A percentile compares a stretch with the other conserved stretches of the same genome.
Evolutionary conservation across 2,888 invertebrate genomes (phyloP).

Genomic region (Lymantria monacha): DNA sequence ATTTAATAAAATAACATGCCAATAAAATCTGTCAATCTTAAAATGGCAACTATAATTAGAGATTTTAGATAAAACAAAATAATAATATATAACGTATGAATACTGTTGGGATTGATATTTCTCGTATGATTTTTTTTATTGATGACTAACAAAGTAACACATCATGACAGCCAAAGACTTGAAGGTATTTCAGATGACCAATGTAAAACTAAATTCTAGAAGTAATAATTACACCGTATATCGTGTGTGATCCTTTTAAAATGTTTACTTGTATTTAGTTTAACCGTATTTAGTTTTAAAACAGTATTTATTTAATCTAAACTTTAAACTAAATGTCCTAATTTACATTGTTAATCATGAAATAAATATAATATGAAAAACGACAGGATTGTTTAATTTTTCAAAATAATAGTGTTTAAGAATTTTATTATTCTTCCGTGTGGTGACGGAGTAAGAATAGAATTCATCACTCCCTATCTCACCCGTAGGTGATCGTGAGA

Average conservation of each 20-base stretch:
- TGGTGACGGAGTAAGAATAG: too few relatives aligned
- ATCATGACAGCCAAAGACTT: conserved; percentile 17
- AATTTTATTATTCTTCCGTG: not conserved
- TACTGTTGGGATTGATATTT: not conserved
- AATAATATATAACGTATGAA: not conserved
- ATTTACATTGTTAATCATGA: conserved; percentile 20
- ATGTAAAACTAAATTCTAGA: conserved; percentile 6
- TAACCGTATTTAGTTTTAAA: conserved; percentile 10
- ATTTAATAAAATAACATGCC: too few relatives aligned
- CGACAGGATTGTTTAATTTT: conserved; percentile 3
- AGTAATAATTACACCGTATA: conserved; percentile 5
- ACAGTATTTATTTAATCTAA: not conserved
- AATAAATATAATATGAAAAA: conserved; percentile 25
- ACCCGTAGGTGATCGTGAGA: too few relatives aligned
- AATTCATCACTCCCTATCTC: too few relatives aligned
- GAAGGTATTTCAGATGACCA: conserved; percentile 3
- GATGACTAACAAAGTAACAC: conserved; percentile 13
- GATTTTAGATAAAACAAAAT: too few relatives aligned
- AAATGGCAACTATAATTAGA: too few relatives aligned
- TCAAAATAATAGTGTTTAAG: too few relatives aligned
- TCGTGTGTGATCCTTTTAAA: conserved; percentile 13
- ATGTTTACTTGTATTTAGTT: conserved; percentile 8
- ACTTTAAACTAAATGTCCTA: conserved; percentile 9
- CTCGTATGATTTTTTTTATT: not conserved
- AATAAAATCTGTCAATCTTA: too few relatives aligned